Percentiles rank a stretch among this genome's conserved stretches.
Conservation (phyloP, 2,888 invertebrate genomes). For the Andrena haemorrhoa region DNA sequence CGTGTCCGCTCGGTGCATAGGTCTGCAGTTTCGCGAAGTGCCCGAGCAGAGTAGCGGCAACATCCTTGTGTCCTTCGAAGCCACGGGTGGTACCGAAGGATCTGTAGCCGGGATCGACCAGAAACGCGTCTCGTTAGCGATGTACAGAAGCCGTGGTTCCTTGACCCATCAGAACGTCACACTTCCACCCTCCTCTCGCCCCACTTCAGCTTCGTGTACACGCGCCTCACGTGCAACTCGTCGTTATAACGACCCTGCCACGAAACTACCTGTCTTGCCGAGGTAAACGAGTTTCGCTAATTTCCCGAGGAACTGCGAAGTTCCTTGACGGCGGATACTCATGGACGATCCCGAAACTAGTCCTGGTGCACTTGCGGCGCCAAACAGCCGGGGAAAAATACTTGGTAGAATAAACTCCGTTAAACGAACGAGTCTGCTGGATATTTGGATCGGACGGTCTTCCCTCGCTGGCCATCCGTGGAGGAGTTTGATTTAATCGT, state of each 20-base stretch:
- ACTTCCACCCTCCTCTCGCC: not conserved
- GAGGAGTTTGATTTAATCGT: not conserved
- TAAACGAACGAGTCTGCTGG: not conserved
- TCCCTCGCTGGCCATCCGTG: not conserved
- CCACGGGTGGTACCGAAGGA: constrained; percentile 45
- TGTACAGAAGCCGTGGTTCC: constrained; percentile 47
- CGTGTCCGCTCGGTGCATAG: constrained; percentile 45
- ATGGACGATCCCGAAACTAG: constrained; percentile 37
- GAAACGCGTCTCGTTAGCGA: constrained; percentile 68
- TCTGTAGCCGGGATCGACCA: constrained; percentile 41
- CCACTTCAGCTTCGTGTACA: constrained; percentile 21
- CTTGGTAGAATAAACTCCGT: not conserved
- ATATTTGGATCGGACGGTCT: not conserved
- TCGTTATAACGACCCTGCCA: constrained; percentile 67
- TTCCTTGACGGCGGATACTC: constrained; percentile 59
- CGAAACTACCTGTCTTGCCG: constrained; percentile 70
- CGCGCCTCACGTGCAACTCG: constrained; percentile 39
- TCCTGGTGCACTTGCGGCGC: constrained; percentile 28
- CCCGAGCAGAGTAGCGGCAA: not conserved
- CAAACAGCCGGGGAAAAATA: not conserved
- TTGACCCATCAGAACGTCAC: constrained; percentile 51
- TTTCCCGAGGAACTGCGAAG: constrained; percentile 63
- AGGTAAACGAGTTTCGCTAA: constrained; percentile 73
- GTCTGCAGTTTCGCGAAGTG: constrained; percentile 47
- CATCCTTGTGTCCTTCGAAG: not conserved